phyloP scores from a whole-genome alignment of 1,140 invertebrate species.

The Pseudomyrmex concolor region DNA sequence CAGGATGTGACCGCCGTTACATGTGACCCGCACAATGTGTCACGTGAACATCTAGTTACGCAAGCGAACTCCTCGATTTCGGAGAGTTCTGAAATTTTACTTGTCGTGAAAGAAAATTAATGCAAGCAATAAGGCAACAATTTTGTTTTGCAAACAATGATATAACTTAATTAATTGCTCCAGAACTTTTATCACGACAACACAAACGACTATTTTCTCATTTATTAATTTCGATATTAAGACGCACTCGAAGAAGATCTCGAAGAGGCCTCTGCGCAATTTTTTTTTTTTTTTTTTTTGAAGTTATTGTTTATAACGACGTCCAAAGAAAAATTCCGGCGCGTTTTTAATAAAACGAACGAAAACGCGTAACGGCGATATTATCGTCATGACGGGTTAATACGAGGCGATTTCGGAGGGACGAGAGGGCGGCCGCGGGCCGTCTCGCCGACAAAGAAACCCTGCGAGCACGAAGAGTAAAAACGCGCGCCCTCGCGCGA shows the following conservation, averaged over 20 bases:
- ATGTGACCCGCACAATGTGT: constrained; percentile 37
- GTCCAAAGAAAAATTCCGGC: background rate
- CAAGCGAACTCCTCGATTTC: constrained; percentile 15
- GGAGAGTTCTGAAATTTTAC: background rate
- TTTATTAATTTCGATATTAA: background rate
- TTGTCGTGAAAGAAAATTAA: background rate
- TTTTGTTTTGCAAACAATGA: background rate
- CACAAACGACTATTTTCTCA: no score
- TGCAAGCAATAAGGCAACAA: background rate
- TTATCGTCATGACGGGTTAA: constrained; percentile 57
- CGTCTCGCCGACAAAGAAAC: constrained; percentile 44
- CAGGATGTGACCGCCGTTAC: background rate
- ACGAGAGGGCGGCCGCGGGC: constrained; percentile 12
- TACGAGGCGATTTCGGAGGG: constrained; percentile 48
- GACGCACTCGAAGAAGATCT: background rate
- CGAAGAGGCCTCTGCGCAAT: background rate
- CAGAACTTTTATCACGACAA: no score
- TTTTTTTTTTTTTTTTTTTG: no score
- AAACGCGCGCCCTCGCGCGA: constrained; percentile 16
- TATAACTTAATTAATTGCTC: no score
- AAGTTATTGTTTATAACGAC: no score
- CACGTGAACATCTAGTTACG: constrained; percentile 40
- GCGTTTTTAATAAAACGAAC: background rate
- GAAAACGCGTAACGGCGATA: constrained; percentile 38
- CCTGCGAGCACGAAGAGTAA: constrained; percentile 18